These are phyloP conservation scores for Phenganax subtilis DNA, from an alignment of 92 coral and sea anemone species.

Conservation along the genomic window DNA sequence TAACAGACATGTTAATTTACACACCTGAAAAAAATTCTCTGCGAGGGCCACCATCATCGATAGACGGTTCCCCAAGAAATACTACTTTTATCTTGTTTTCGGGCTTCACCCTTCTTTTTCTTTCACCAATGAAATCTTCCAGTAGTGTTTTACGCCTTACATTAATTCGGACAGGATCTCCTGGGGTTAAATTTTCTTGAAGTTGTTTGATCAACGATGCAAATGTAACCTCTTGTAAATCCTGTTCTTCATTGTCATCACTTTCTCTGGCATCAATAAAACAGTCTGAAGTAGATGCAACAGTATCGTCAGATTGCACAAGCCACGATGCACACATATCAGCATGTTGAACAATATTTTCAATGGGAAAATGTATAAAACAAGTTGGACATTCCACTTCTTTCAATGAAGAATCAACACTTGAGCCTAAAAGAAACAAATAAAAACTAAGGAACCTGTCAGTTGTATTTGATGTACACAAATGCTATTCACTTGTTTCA, in stretches of 20 bases:
- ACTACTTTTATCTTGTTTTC: not conserved
- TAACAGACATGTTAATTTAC: not conserved
- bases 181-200: not conserved
- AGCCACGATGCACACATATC: constrained; percentile 1
- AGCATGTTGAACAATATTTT: not conserved
- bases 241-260: not conserved
- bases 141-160: not conserved
- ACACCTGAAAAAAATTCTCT: not conserved
- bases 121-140: not conserved
- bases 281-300: not conserved
- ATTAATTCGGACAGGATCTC: not conserved
- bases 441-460: no score
- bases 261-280: not conserved
- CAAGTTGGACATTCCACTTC: not conserved
- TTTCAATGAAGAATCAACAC: not conserved
- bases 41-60: not conserved
- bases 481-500: not conserved
- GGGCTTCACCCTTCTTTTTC: not conserved
- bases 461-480: not conserved
- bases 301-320: not conserved
- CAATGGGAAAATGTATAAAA: not conserved
- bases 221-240: not conserved
- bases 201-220: not conserved
- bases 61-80: not conserved
- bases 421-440: no score